phyloP scores from a whole-genome alignment of 2,797 vertebrate genomes.

The Allobates femoralis region DNA sequence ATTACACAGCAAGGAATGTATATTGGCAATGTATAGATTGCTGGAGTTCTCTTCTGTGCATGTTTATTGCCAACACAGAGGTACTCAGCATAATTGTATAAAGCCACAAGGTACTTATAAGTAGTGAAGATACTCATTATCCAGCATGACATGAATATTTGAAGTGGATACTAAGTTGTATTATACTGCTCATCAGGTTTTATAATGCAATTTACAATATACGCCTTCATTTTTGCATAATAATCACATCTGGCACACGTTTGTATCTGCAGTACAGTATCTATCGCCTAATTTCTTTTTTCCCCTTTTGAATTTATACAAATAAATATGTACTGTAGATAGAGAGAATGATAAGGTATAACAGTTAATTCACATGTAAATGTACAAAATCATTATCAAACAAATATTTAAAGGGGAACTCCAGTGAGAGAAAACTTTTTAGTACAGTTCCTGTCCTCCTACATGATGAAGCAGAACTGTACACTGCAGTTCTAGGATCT shows the following conservation, averaged over 20 bases:
- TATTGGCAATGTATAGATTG: conserved; percentile 33
- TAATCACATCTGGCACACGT: conserved; percentile 16
- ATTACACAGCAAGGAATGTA: conserved; percentile 15
- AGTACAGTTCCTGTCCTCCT: too few species aligned
- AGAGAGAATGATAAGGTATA: too few species aligned
- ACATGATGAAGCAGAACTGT: too few species aligned
- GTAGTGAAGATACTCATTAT: conserved; percentile 26
- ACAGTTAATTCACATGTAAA: not conserved
- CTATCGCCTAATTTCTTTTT: not conserved
- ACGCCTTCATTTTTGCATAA: conserved; percentile 7
- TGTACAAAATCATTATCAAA: not conserved
- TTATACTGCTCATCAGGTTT: conserved; percentile 35
- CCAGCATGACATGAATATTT: conserved; percentile 24
- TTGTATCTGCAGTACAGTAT: not conserved
- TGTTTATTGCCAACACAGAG: conserved; percentile 29
- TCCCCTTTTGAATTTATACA: not conserved
- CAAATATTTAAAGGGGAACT: not conserved
- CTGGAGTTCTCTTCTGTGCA: conserved; percentile 21
- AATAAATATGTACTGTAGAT: not conserved
- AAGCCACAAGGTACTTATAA: conserved; percentile 30
- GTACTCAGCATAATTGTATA: conserved; percentile 13
- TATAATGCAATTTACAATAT: conserved; percentile 25
- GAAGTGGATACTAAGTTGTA: not conserved
- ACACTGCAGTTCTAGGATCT: too few species aligned
- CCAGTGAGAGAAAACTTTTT: too few species aligned